phyloP scores from a whole-genome alignment of 2,113 vertebrate species.

The Dasyurus viverrinus region DNA sequence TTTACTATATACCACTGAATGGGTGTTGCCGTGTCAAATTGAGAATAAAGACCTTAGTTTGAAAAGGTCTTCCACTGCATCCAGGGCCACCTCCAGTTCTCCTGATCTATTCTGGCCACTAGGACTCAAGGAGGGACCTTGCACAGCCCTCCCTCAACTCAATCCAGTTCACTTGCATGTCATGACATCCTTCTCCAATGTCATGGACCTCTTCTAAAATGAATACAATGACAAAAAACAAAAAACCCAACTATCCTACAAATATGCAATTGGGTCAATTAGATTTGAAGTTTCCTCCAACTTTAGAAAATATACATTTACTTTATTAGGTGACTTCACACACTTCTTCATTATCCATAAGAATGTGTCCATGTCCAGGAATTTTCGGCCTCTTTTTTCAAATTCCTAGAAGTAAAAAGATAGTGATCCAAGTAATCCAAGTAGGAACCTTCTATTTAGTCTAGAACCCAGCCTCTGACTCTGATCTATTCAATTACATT shows the following conservation, averaged over 20 bases:
- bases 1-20: background rate
- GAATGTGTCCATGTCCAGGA: constrained; percentile 81
- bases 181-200: too few species aligned
- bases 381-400: constrained; percentile 77
- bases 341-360: constrained; percentile 81
- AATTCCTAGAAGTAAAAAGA: constrained; percentile 76
- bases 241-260: background rate
- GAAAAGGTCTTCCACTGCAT: too few species aligned
- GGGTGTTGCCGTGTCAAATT: too few species aligned
- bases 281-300: background rate
- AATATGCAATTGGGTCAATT: constrained; percentile 3
- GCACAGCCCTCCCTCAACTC: too few species aligned
- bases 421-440: background rate
- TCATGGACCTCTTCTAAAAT: too few species aligned
- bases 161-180: too few species aligned
- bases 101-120: too few species aligned
- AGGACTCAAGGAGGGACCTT: too few species aligned
- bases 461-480: background rate
- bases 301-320: constrained; percentile 65
- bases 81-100: too few species aligned
- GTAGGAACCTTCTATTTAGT: constrained; percentile 38
- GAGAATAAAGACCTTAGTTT: too few species aligned
- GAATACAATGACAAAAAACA: too few species aligned
- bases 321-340: constrained; percentile 76
- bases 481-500: background rate